These are phyloP conservation scores for Echeneis naucrates DNA, from an alignment of 2,797 vertebrate species.

Conservation along the genomic window DNA sequence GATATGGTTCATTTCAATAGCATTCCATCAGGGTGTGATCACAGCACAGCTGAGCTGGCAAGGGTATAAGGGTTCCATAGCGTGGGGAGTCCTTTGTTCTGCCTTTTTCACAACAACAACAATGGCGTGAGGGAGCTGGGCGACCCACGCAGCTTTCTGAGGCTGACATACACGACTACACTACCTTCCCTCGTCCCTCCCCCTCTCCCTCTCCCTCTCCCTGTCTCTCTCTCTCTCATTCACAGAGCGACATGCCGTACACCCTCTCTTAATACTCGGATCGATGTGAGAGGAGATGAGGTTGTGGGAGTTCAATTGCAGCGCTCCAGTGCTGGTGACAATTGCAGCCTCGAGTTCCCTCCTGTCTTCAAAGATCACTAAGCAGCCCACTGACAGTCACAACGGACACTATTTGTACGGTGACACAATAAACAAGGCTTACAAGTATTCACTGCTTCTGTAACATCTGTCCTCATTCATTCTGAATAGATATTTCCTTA, in stretches of 20 bases:
- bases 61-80: conserved; percentile 65
- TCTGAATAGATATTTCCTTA: conserved; percentile 66
- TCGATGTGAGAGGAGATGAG: conserved; percentile 75
- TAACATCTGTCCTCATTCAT: conserved; percentile 72
- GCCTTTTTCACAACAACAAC: conserved; percentile 74
- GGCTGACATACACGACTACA: conserved; percentile 77
- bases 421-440: conserved; percentile 57
- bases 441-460: conserved; percentile 55
- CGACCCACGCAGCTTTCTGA: conserved; percentile 77
- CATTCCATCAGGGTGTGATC: conserved; percentile 76
- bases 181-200: conserved; percentile 61
- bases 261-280: conserved; percentile 78
- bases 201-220: conserved; percentile 65
- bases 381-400: conserved; percentile 54
- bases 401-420: conserved; percentile 51
- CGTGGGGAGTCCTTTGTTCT: conserved; percentile 80
- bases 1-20: conserved; percentile 72
- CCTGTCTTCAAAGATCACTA: conserved; percentile 63
- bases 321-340: conserved; percentile 51
- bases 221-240: conserved; percentile 70
- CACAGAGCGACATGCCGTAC: conserved; percentile 72
- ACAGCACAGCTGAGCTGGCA: conserved; percentile 62
- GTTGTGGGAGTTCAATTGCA: conserved; percentile 68
- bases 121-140: conserved; percentile 76
- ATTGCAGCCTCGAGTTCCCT: conserved; percentile 54